Base-by-base conservation (phyloP, 1,140 invertebrate species). In the Battus philenor region DNA sequence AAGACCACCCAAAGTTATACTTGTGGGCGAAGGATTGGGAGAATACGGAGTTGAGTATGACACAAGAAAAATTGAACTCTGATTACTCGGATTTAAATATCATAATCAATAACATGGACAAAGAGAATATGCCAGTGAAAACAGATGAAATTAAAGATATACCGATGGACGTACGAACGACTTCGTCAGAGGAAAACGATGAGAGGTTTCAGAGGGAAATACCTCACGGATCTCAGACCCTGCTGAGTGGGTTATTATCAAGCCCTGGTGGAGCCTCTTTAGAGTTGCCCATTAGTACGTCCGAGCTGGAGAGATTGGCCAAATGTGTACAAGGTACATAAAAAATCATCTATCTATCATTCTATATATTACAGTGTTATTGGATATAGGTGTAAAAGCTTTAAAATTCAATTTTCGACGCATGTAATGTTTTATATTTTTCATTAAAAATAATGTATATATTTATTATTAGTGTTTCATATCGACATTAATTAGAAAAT, bases 11-110 rank as follows among this genome's bases (percentile, higher is more conserved):
- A 0, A 95, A 95, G 69, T 76, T 95, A 7, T 95, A 95, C 73
- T 82, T 95, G 0, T 95, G 94, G 94, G 91, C 93, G 0, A 93
- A 94, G 66, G 92, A 91, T 54, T 95, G 94, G 93, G 91, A 92
- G 49, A 89, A 90, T 53, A 69, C 74, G 0, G 82, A 87, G 36
- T 44, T 68, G 1, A 58, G 43, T 7, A 48, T 66, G 12, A 59
- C 67, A 1, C 71, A 71, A 44, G 74, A 79, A 30, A 63, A 58
- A 36, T 39, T 73, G 1, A 77, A 68, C 50, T 68, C 70, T 0
- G 76, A 80, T 10, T 78, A 74, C 20, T 70, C 68, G 0, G 74
- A 74, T 24, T 50, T 79, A 9, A 78, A 63, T 31, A 70, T 79
- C 1, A 74, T 78, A 15, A 71, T 74, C 49, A 78, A 68, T 45